Evolutionary conservation across 2,113 vertebrate genomes (phyloP), one percentile per base, ranked within the genome.

Genomic region (Eublepharis macularius): DNA sequence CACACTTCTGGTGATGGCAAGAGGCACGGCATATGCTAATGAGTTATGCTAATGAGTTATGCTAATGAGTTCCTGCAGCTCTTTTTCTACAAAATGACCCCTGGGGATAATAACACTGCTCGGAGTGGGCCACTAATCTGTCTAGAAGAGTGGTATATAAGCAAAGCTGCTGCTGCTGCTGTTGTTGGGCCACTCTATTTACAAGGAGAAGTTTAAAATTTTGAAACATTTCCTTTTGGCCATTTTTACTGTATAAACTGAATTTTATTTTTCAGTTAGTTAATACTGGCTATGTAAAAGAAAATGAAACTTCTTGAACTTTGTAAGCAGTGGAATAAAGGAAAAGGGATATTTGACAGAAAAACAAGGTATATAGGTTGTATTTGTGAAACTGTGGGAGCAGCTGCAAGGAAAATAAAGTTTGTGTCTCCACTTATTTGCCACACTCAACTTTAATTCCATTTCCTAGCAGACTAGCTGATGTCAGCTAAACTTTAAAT

Each of bases 371-470:
- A 5, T 13, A 74, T 54, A 3, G 43, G 3, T 1, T 36, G 4
- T 17, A 11, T 81, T 24, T 49, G 1, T 16, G 78, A 86, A 78
- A 34, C 66, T 12, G 0, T 70, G 57, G 60, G 12, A 57, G 10
- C 0, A 79, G 14, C 39, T 89, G 39, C 68, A 11, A 60, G 4
- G 19, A 70, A 79, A 75, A 80, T 7, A 83, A 85, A 51, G 14
- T 47, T 1, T 1, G 0, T 70, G 45, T 26, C 66, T 69, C 32
- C 49, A 12, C 60, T 51, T 85, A 74, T 69, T 63, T 84, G 17
- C 14, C 82, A 43, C 47, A 70, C 17, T 83, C 70, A 87, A 80
- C 74, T 85, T 68, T 80, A 4, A 81, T 82, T 83, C 80, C 8
- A 49, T 82, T 83, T 90, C 24, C 32, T 45, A 32, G n/a, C 73